phyloP scores from a whole-genome alignment of 2,797 vertebrate genomes.

The Enteromius paludinosus region DNA sequence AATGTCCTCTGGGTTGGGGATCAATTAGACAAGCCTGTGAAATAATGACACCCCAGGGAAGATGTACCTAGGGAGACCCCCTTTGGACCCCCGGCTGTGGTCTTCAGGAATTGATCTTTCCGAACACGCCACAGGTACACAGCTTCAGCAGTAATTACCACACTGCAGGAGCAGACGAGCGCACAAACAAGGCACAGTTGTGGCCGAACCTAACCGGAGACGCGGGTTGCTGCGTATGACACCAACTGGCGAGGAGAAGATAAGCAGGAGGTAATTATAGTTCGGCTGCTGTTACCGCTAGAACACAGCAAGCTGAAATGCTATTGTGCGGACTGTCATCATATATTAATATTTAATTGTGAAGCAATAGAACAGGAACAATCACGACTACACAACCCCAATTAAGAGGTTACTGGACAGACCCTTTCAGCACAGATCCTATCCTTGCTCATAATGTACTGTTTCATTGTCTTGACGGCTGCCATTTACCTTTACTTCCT shows the following conservation, averaged over 20 bases:
- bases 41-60: slow-evolving; percentile 62
- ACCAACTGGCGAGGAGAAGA: slow-evolving; percentile 51
- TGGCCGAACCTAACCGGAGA: slow-evolving; percentile 37
- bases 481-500: neutral
- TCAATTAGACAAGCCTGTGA: slow-evolving; percentile 61
- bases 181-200: slow-evolving; percentile 38
- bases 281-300: slow-evolving; percentile 23
- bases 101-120: slow-evolving; percentile 45
- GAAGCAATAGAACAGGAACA: slow-evolving; percentile 28
- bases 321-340: slow-evolving; percentile 24
- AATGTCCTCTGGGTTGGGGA: slow-evolving; percentile 51
- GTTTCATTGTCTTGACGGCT: slow-evolving; percentile 14
- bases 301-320: slow-evolving; percentile 12
- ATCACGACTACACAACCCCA: slow-evolving; percentile 32
- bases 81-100: slow-evolving; percentile 22
- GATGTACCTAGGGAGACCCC: slow-evolving; percentile 43
- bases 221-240: slow-evolving; percentile 13
- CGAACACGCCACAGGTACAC: slow-evolving; percentile 45
- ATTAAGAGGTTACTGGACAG: slow-evolving; percentile 41
- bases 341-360: slow-evolving; percentile 41
- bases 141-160: slow-evolving; percentile 49
- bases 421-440: slow-evolving; percentile 11
- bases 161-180: slow-evolving; percentile 37
- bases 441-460: slow-evolving; percentile 12
- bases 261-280: slow-evolving; percentile 48